Evolutionary conservation across 2,113 vertebrate species (phyloP).

Genomic region (Poeciliopsis prolifica): DNA sequence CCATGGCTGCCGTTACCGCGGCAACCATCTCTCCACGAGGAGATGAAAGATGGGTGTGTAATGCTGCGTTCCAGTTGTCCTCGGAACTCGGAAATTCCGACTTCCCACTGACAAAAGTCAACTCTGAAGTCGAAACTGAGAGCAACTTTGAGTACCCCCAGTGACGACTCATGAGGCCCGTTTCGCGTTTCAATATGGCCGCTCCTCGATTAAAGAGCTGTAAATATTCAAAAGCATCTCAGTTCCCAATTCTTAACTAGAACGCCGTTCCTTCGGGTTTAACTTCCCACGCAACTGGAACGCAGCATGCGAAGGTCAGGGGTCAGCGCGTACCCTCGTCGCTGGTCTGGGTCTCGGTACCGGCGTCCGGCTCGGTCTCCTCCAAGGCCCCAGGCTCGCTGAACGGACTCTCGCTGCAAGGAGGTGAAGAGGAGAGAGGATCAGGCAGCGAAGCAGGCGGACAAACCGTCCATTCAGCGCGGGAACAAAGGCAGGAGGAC

Average conservation of each 20-base stretch:
- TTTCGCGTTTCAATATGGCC: too few species aligned
- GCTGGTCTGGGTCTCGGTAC: conserved; percentile 94
- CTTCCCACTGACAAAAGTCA: too few species aligned
- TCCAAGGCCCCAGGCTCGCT: conserved; percentile 94
- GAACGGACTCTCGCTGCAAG: conserved; percentile 92
- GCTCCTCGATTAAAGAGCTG: too few species aligned
- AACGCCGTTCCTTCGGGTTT: too few species aligned
- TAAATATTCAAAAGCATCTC: too few species aligned
- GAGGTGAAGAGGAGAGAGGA: background rate
- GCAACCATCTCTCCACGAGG: conserved; percentile 62
- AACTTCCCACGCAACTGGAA: too few species aligned
- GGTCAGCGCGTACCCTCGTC: conserved; percentile 88
- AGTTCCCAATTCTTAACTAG: too few species aligned
- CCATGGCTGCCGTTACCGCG: conserved; percentile 71
- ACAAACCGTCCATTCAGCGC: conserved; percentile 32
- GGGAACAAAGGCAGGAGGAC: conserved; percentile 47
- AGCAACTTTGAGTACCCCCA: too few species aligned
- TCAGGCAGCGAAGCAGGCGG: conserved; percentile 16
- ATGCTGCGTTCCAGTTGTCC: too few species aligned
- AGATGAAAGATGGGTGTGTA: conserved; percentile 8
- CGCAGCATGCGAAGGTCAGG: conserved; percentile 57
- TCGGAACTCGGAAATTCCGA: too few species aligned
- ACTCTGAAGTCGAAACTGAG: too few species aligned
- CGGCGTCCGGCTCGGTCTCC: conserved; percentile 92
- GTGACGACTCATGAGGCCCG: too few species aligned